Percentiles rank a stretch among this genome's conserved stretches.
Evolutionary conservation across 2,888 invertebrate genomes (phyloP).

Genomic region (Gonocerus acuteangulatus): DNA sequence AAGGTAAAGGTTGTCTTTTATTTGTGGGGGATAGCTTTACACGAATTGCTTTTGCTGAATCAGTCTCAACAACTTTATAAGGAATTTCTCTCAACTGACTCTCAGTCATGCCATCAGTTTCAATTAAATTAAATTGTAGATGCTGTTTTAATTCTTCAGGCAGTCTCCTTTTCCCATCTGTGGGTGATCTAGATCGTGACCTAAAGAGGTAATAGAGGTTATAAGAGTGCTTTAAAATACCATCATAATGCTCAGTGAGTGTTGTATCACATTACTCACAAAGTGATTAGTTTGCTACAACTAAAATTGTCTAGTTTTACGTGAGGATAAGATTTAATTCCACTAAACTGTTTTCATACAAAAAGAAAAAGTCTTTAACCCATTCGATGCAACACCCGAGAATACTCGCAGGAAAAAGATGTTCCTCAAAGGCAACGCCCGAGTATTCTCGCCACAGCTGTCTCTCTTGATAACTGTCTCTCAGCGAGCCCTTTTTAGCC

Average conservation of each 20-base stretch:
- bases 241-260: not conserved
- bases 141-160: slow-evolving; percentile 74
- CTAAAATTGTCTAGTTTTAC: not conserved
- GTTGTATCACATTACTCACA: not conserved
- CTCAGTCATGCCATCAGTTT: slow-evolving; percentile 82
- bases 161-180: slow-evolving; percentile 57
- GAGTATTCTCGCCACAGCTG: too few species aligned
- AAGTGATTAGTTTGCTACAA: not conserved
- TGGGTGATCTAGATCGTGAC: slow-evolving; percentile 62
- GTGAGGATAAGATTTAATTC: too few species aligned
- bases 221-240: not conserved
- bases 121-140: slow-evolving; percentile 78
- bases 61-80: slow-evolving; percentile 72
- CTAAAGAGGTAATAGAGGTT: too few species aligned
- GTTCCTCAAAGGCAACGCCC: too few species aligned
- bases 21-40: slow-evolving; percentile 38
- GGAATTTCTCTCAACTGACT: slow-evolving; percentile 79
- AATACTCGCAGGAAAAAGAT: too few species aligned
- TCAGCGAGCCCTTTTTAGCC: too few species aligned
- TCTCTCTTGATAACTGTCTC: too few species aligned
- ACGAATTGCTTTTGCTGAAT: slow-evolving; percentile 44
- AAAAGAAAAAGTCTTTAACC: too few species aligned
- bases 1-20: slow-evolving; percentile 12
- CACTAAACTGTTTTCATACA: too few species aligned
- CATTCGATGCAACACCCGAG: too few species aligned